phyloP scores from a whole-genome alignment of 1,140 invertebrate genomes.

The Diorhabda sublineata region DNA sequence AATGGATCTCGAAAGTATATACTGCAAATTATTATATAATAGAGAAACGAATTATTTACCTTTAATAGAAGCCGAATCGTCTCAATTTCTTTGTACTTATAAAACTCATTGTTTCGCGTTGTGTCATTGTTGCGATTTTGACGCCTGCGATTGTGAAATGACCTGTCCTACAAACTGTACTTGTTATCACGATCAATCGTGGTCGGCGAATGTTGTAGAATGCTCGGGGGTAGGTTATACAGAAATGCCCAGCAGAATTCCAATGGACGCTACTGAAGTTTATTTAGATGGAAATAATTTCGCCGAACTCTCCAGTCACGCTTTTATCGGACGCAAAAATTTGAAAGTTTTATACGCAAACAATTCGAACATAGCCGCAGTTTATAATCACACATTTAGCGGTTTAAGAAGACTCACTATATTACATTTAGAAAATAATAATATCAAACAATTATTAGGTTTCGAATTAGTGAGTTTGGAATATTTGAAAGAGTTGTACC shows the following conservation, averaged over 20 bases:
- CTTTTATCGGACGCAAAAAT: conserved; percentile 86
- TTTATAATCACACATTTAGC: conserved; percentile 88
- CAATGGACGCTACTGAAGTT: conserved; percentile 91
- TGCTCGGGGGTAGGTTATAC: conserved; percentile 77
- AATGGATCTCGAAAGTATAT: conserved; percentile 87
- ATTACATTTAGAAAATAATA: conserved; percentile 82
- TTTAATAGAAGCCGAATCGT: conserved; percentile 75
- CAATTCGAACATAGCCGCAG: conserved; percentile 76
- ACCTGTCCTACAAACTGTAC: conserved; percentile 90
- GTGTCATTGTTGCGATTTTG: conserved; percentile 92
- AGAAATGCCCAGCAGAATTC: conserved; percentile 78
- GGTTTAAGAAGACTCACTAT: conserved; percentile 72
- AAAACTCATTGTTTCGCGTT: conserved; percentile 89
- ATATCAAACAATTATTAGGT: conserved; percentile 71
- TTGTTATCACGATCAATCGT: conserved; percentile 90
- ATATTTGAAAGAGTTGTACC: conserved; percentile 75
- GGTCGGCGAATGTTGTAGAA: conserved; percentile 90
- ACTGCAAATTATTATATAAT: conserved; percentile 83
- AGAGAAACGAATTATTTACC: conserved; percentile 76
- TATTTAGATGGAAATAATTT: conserved; percentile 90
- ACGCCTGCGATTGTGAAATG: conserved; percentile 94
- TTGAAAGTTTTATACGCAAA: conserved; percentile 82
- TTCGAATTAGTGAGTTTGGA: conserved; percentile 80
- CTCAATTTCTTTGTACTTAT: conserved; percentile 88
- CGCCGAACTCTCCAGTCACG: conserved; percentile 78